Conservation (phyloP, 2,888 invertebrate species). For the Tuta absoluta region DNA sequence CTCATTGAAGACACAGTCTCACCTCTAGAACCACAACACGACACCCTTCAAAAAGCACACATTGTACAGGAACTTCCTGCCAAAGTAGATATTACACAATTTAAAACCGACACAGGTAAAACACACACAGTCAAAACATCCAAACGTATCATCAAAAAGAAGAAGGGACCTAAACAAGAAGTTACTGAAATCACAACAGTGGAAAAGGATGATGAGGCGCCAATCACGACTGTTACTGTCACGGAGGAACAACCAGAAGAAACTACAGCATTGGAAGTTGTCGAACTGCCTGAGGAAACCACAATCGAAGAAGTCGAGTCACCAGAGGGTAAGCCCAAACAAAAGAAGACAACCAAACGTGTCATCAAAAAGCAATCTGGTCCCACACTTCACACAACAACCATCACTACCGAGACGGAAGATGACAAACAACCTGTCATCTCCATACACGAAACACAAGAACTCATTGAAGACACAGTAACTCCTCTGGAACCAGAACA, state of each 20-base stretch:
- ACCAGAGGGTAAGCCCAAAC: constrained; percentile 42
- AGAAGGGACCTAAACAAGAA: constrained; percentile 36
- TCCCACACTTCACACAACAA: neutral
- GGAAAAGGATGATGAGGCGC: constrained; percentile 39
- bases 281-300: constrained; percentile 50
- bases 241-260: constrained; percentile 41
- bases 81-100: constrained; percentile 35
- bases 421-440: constrained; percentile 29
- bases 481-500: no score
- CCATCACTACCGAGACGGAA: constrained; percentile 12
- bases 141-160: constrained; percentile 34
- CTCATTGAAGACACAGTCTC: constrained; percentile 44
- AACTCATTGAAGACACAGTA: constrained; percentile 33
- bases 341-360: constrained; percentile 44
- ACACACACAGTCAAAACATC: constrained; percentile 10
- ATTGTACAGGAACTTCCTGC: constrained; percentile 39
- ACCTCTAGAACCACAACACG: constrained; percentile 26
- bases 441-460: constrained; percentile 34
- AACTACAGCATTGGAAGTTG: constrained; percentile 31
- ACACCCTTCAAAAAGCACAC: constrained; percentile 36
- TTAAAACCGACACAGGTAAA: constrained; percentile 31
- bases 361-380: constrained; percentile 47
- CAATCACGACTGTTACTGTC: constrained; percentile 39
- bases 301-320: constrained; percentile 29
- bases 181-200: constrained; percentile 38